Evolutionary conservation across 2,888 invertebrate species (phyloP), one percentile per base, ranked within the genome.

Genomic region (Ypsolopha scabrella): DNA sequence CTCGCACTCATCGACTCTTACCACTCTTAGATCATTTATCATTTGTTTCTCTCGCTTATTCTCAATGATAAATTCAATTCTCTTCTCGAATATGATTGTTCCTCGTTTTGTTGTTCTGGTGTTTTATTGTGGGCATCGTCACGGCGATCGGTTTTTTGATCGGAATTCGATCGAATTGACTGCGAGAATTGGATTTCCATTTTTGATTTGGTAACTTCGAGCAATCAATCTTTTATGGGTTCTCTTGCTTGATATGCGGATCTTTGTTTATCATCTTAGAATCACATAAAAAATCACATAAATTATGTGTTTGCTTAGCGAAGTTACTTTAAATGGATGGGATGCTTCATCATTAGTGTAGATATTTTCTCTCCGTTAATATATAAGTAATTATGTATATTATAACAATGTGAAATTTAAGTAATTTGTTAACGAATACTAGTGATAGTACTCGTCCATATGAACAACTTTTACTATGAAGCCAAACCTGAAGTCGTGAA

Each of bases 61-160:
- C 80, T 66, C 80, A 80, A 78, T 83, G 80, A 86, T 86, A 85
- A 83, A 83, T 86, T 85, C 85, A 83, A 85, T 86, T 82, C 83
- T 82, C 78, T 80, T 82, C 82, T 76, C 62, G 81, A 79, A 76
- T 83, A 83, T 85, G 81, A 85, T 83, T 82, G 83, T 83, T 81
- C 78, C 68, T 81, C 68, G 82, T 82, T 83, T 85, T 85, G 80
- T 80, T 76, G 68, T 78, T 80, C 73, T 75, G 69, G 70, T 80
- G 78, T 82, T 83, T 82, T 82, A 80, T 83, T 82, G 73, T 80
- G 71, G 71, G 72, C 70, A 77, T 73, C 83, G 83, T 85, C 82
- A 83, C 79, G 82, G 82, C 72, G 74, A 76, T 72, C 67, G 68
- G 70, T 77, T 82, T 79, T 83, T 82, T 80, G 77, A 82, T 80